phyloP scores from a whole-genome alignment of 2,797 vertebrate genomes.

The Coreius guichenoti region DNA sequence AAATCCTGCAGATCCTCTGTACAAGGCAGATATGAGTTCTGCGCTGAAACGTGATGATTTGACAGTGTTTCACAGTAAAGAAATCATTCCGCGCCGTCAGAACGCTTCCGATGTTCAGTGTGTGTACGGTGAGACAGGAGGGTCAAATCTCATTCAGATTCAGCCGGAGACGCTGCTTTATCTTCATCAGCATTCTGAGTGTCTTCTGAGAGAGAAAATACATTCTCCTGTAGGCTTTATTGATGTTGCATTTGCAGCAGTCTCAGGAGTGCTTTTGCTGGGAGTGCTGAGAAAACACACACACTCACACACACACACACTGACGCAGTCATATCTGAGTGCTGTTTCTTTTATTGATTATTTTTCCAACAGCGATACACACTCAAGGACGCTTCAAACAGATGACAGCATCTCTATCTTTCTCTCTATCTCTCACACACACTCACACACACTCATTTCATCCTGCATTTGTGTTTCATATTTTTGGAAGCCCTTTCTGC shows the following conservation, averaged over 20 bases:
- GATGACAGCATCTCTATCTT: not conserved
- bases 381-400: not conserved
- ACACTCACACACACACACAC: slow-evolving; percentile 30
- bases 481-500: not conserved
- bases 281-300: slow-evolving; percentile 38
- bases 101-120: not conserved
- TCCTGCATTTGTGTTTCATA: not conserved
- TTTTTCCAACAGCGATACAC: not conserved
- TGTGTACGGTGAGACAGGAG: not conserved
- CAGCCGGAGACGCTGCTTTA: not conserved
- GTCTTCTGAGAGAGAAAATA: not conserved
- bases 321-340: slow-evolving; percentile 11
- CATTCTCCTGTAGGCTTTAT: slow-evolving; percentile 14
- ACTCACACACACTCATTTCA: not conserved
- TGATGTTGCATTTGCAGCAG: slow-evolving; percentile 41
- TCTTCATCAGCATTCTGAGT: slow-evolving; percentile 5
- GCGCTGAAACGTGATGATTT: not conserved
- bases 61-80: not conserved
- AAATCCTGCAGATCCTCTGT: too few species aligned
- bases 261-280: slow-evolving; percentile 30
- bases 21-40: not conserved
- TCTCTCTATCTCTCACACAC: not conserved
- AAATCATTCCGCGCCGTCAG: not conserved
- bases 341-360: slow-evolving; percentile 20
- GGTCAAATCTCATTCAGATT: slow-evolving; percentile 6